A percentile compares a stretch with the other conserved stretches of the same genome.
phyloP scores from a whole-genome alignment of 1,140 invertebrate genomes.

The Chelonus insularis region DNA sequence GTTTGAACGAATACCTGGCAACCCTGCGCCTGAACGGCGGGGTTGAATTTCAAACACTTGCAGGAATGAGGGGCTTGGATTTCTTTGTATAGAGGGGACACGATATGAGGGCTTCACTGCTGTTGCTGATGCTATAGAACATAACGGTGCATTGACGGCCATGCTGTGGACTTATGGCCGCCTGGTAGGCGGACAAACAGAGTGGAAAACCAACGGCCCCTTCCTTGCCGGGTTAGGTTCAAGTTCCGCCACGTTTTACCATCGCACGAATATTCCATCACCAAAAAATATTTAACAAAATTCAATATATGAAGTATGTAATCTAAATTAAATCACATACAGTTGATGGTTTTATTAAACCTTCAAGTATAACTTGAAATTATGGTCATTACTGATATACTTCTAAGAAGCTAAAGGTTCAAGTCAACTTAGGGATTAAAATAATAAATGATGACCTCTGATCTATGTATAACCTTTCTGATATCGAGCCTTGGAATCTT shows the following conservation, averaged over 20 bases:
- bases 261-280: slow-evolving; percentile 11
- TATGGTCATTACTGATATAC: too few relatives aligned
- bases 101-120: slow-evolving; percentile 45
- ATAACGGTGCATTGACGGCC: slow-evolving; percentile 51
- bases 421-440: too few relatives aligned
- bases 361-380: too few relatives aligned
- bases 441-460: too few relatives aligned
- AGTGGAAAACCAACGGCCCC: slow-evolving; percentile 46
- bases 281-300: not conserved
- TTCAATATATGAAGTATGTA: too few relatives aligned
- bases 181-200: slow-evolving; percentile 44
- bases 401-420: too few relatives aligned
- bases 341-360: too few relatives aligned
- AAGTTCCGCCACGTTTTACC: slow-evolving; percentile 16
- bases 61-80: slow-evolving; percentile 47
- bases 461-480: too few relatives aligned
- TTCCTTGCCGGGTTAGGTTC: slow-evolving; percentile 33
- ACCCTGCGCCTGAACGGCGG: slow-evolving; percentile 35
- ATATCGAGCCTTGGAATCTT: too few relatives aligned
- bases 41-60: slow-evolving; percentile 56
- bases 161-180: slow-evolving; percentile 40
- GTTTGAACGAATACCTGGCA: slow-evolving; percentile 31
- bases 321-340: too few relatives aligned
- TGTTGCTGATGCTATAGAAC: slow-evolving; percentile 31
- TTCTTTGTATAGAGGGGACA: slow-evolving; percentile 51